Conservation (phyloP, 2,113 vertebrate genomes). For the Indicator maculatus region DNA sequence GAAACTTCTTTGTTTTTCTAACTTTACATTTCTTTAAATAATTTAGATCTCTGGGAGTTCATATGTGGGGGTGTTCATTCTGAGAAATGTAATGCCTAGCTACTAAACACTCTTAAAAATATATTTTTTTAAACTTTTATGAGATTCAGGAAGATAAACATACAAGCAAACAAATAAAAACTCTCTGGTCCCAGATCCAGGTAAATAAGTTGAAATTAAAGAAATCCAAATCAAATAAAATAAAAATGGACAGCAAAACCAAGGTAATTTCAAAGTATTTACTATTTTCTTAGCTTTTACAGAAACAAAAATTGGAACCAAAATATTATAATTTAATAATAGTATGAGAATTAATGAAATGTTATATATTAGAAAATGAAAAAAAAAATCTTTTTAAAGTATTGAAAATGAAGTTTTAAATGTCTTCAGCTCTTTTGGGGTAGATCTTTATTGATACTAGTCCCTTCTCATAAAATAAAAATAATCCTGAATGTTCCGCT, state of each 20-base stretch:
- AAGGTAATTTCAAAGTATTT: background rate
- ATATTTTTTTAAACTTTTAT: background rate
- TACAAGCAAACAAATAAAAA: background rate
- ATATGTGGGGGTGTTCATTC: background rate
- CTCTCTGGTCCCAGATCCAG: fast-evolving
- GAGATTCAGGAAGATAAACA: background rate
- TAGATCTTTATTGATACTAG: background rate
- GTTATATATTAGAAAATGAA: background rate
- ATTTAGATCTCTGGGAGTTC: background rate
- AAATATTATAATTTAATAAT: background rate
- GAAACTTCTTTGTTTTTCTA: background rate
- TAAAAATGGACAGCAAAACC: background rate
- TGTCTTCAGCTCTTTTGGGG: fast-evolving
- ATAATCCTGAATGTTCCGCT: background rate
- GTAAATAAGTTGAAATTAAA: background rate
- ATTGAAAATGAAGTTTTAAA: background rate
- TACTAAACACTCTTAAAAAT: background rate
- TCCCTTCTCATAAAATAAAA: background rate
- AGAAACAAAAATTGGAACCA: background rate
- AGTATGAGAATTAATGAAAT: background rate
- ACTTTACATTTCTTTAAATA: background rate
- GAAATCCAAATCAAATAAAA: background rate
- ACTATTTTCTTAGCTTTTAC: background rate
- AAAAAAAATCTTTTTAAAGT: background rate
- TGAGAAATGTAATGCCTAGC: background rate